A percentile compares a stretch with the other conserved stretches of the same genome.
phyloP scores from a whole-genome alignment of 2,113 vertebrate species.

The Ploceus nigricollis region DNA sequence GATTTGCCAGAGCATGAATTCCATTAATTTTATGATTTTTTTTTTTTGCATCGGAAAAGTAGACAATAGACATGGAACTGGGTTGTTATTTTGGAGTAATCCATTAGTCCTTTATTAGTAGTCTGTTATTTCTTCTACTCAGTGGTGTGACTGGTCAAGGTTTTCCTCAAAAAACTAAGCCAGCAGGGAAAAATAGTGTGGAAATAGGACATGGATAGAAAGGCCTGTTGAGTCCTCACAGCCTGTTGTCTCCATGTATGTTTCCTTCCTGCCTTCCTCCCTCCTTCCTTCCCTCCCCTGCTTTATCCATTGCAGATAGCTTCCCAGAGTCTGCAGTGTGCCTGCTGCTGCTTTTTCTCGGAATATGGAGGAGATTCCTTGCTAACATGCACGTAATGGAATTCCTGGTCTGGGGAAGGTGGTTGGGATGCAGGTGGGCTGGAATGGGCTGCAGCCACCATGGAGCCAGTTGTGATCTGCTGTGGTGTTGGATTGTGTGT shows the following conservation, averaged over 20 bases:
- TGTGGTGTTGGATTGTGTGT: background rate
- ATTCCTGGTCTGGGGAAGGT: accelerated
- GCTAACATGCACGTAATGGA: background rate
- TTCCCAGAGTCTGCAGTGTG: background rate
- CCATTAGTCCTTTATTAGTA: background rate
- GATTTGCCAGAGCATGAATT: background rate
- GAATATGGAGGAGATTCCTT: accelerated
- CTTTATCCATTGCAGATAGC: background rate
- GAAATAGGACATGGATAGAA: background rate
- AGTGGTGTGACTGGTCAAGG: background rate
- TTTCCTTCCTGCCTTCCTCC: background rate
- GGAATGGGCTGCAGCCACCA: background rate
- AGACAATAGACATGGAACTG: background rate
- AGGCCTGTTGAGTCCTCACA: background rate
- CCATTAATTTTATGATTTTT: background rate
- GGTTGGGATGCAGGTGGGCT: background rate
- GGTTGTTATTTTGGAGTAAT: background rate
- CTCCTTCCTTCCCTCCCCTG: background rate
- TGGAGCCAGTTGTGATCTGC: background rate
- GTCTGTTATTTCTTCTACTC: background rate
- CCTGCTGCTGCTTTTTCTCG: accelerated
- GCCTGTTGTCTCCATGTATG: background rate
- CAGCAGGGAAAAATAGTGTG: background rate
- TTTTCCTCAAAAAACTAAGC: background rate
- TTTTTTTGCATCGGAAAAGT: background rate